Conservation (phyloP, 1,140 invertebrate genomes). For the Aricia agestis region DNA sequence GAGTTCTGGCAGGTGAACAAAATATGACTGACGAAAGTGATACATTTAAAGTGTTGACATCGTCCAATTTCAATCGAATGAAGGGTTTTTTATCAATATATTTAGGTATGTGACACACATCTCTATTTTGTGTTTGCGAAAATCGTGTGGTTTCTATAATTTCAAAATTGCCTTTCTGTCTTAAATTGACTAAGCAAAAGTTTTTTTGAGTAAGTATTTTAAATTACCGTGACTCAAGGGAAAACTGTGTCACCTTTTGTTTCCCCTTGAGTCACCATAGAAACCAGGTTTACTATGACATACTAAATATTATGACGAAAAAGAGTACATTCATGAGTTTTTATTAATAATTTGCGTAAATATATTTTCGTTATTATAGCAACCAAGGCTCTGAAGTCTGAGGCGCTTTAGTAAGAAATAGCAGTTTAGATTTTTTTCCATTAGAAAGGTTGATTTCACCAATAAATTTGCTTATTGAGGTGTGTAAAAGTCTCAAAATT, state of each 20-base stretch:
- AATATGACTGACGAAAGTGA: constrained; percentile 11
- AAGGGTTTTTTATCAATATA: not conserved
- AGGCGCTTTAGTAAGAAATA: no score
- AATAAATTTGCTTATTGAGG: no score
- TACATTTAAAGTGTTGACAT: constrained; percentile 12
- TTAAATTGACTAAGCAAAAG: not conserved
- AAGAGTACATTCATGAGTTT: no score
- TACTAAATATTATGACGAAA: no score
- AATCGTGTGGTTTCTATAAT: not conserved
- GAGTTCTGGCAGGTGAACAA: not conserved
- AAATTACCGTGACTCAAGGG: not conserved
- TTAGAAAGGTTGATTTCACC: no score
- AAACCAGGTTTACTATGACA: constrained; percentile 3
- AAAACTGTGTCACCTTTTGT: not conserved
- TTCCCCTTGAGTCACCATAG: not conserved
- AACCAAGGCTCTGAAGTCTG: no score
- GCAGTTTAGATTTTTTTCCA: no score
- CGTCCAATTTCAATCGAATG: not conserved
- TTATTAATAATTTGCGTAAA: no score
- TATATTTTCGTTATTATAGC: no score
- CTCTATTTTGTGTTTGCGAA: not conserved
- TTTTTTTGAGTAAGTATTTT: not conserved
- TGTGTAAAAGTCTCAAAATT: no score
- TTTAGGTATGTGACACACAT: not conserved
- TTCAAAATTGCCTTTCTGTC: not conserved